Percentiles rank a stretch among this genome's conserved stretches.
phyloP scores from a whole-genome alignment of 2,113 vertebrate genomes.

The Oreochromis spilurus region DNA sequence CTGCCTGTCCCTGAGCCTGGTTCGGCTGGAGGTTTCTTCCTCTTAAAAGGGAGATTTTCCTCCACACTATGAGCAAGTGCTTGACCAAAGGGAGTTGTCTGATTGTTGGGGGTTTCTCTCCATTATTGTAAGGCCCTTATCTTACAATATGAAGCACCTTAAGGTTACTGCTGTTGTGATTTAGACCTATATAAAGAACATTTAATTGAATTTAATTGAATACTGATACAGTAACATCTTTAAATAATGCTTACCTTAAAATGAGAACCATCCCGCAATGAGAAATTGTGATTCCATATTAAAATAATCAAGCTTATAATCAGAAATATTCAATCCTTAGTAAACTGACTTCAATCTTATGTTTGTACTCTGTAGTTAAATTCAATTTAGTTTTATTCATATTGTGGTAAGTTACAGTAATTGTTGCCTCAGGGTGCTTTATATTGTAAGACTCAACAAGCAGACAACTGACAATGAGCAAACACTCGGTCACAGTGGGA shows the following conservation, averaged over 20 bases:
- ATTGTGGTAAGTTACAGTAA: background rate
- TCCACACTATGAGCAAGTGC: background rate
- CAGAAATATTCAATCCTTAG: background rate
- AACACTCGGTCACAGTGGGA: background rate
- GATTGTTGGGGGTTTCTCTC: background rate
- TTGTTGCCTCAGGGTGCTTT: background rate
- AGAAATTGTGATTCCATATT: background rate
- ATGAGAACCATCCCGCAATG: background rate
- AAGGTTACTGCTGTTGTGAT: background rate
- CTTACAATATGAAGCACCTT: background rate
- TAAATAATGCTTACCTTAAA: background rate
- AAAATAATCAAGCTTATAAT: background rate
- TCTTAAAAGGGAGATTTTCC: background rate
- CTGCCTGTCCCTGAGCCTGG: background rate
- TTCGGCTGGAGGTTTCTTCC: background rate
- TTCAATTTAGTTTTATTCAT: background rate
- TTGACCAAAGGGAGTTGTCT: background rate
- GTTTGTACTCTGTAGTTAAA: background rate
- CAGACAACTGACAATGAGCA: background rate
- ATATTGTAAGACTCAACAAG: background rate
- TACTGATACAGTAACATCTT: background rate
- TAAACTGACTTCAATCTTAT: background rate
- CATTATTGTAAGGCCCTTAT: background rate
- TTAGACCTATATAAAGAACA: background rate
- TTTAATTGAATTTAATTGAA: fast-evolving